A percentile compares a stretch with the other conserved stretches of the same genome.
phyloP scores from a whole-genome alignment of 2,113 vertebrate species.

The Peromyscus polionotus region DNA sequence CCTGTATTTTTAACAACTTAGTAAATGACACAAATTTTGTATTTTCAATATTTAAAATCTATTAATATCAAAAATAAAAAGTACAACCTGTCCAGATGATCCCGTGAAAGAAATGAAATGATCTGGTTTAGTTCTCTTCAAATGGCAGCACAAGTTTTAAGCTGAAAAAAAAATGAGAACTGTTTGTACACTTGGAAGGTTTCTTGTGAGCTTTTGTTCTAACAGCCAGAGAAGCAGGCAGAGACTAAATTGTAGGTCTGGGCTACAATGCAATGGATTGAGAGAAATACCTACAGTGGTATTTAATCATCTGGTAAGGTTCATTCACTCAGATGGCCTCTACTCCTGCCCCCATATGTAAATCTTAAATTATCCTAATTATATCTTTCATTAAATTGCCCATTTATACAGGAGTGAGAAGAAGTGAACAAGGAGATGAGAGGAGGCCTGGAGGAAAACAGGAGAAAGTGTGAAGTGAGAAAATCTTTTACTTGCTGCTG shows the following conservation, averaged over 20 bases:
- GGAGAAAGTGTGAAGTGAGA: too few relatives aligned
- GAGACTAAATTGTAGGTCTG: conserved; percentile 3
- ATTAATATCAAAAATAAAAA: conserved; percentile 26
- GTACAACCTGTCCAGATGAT: conserved; percentile 73
- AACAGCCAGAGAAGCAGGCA: conserved; percentile 33
- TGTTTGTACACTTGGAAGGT: conserved; percentile 7
- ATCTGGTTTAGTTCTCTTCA: conserved; percentile 4
- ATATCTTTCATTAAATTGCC: not conserved
- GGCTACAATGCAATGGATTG: conserved; percentile 9
- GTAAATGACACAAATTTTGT: not conserved
- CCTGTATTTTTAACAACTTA: not conserved
- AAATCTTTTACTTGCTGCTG: not conserved
- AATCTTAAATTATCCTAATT: conserved; percentile 13
- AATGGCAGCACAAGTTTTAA: not conserved
- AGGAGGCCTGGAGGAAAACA: not conserved
- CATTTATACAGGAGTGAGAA: not conserved
- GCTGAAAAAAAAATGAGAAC: conserved; percentile 22
- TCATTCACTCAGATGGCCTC: not conserved
- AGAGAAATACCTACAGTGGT: not conserved
- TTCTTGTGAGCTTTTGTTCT: conserved; percentile 65
- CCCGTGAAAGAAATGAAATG: conserved; percentile 31
- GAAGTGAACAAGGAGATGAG: not conserved
- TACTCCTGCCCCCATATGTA: not conserved
- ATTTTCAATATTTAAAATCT: conserved; percentile 15
- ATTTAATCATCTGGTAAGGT: not conserved